Evolutionary conservation across 2,113 vertebrate genomes (phyloP).

Genomic region (Pycnonotus jocosus): DNA sequence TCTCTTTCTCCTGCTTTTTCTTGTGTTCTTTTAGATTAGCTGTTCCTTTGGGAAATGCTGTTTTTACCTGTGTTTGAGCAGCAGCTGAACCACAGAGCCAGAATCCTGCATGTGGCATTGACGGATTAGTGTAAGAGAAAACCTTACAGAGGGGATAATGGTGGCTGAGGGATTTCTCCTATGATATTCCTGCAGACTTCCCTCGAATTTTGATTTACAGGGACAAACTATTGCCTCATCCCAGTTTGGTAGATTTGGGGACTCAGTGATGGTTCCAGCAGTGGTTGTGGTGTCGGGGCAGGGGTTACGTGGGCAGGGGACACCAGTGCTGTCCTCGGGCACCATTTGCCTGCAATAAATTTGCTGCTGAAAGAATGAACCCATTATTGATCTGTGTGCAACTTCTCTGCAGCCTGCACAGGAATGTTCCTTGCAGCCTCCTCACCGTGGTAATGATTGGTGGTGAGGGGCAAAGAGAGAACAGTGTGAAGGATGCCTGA

Average conservation of each 20-base stretch:
- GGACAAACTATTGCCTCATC: rapidly evolving
- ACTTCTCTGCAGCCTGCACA: not conserved
- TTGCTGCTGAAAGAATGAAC: not conserved
- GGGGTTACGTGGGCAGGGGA: not conserved
- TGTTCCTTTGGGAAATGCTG: not conserved
- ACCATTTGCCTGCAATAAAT: not conserved
- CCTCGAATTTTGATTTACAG: not conserved
- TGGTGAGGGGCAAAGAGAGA: not conserved
- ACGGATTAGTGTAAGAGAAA: not conserved
- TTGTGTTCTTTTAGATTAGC: not conserved
- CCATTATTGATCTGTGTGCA: not conserved
- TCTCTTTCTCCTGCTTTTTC: not conserved
- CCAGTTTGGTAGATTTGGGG: not conserved
- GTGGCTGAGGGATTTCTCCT: not conserved
- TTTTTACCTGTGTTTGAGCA: not conserved
- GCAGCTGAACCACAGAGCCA: not conserved
- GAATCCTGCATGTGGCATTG: not conserved
- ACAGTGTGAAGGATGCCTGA: not conserved
- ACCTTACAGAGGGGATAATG: not conserved
- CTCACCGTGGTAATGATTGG: not conserved
- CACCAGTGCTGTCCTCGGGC: not conserved
- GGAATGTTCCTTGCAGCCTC: not conserved
- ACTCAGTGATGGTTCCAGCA: not conserved
- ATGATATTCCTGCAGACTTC: not conserved
- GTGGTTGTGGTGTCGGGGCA: rapidly evolving